These are phyloP conservation scores for Orthochromis indermauri DNA, from an alignment of 2,113 vertebrate species.

Conservation along the genomic window DNA sequence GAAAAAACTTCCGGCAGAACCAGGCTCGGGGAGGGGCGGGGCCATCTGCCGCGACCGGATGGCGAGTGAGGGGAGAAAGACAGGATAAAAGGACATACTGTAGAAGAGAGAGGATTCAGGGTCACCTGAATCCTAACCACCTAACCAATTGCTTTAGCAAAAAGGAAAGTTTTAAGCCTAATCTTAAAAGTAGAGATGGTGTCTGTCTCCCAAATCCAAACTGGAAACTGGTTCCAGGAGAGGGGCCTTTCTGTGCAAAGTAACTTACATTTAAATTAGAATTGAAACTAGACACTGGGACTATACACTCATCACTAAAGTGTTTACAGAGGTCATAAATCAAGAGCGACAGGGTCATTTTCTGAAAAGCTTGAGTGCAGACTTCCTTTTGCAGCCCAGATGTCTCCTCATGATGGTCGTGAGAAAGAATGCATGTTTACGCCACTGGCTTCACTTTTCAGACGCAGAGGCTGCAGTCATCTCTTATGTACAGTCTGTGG, in stretches of 20 bases:
- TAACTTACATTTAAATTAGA: not conserved
- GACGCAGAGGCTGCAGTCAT: not conserved
- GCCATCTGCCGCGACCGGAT: accelerated
- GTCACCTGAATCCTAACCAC: not conserved
- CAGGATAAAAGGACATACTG: not conserved
- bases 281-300: not conserved
- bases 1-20: not conserved
- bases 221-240: not conserved
- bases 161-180: not conserved
- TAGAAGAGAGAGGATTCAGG: not conserved
- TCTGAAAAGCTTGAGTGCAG: not conserved
- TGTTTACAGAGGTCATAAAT: not conserved
- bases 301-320: not conserved
- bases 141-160: not conserved
- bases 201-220: not conserved
- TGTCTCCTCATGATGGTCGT: not conserved
- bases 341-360: not conserved
- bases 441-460: not conserved
- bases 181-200: not conserved
- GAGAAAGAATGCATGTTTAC: not conserved
- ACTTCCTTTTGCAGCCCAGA: not conserved
- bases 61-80: not conserved
- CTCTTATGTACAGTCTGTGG: not conserved
- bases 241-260: not conserved
- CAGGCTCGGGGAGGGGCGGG: not conserved